Percentiles rank a stretch among this genome's conserved stretches.
These are phyloP conservation scores for Nephotettix cincticeps DNA, from an alignment of 1,140 invertebrate genomes.

Conservation along the genomic window DNA sequence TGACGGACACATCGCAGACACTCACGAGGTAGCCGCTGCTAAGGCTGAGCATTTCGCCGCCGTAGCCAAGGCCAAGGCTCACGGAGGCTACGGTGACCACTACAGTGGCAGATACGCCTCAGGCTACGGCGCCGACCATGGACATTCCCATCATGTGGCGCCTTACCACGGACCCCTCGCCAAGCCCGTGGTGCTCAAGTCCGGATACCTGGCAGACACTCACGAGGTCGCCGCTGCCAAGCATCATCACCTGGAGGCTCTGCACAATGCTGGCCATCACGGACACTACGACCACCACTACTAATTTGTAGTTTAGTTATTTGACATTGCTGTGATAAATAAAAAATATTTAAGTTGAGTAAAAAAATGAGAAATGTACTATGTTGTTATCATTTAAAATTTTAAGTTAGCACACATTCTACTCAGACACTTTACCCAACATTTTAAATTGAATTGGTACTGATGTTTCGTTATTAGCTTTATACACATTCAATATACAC, in stretches of 20 bases:
- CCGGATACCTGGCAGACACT: conserved; percentile 31
- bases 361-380: too few species aligned
- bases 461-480: too few species aligned
- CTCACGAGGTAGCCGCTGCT: conserved; percentile 32
- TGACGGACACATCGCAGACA: conserved; percentile 22
- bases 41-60: conserved; percentile 35
- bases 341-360: too few species aligned
- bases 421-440: too few species aligned
- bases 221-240: conserved; percentile 37
- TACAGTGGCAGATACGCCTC: neutral
- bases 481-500: too few species aligned
- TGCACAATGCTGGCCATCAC: too few species aligned
- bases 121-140: neutral
- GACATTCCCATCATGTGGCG: neutral
- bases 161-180: conserved; percentile 27
- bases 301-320: too few species aligned
- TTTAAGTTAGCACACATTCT: too few species aligned
- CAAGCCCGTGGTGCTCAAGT: conserved; percentile 23
- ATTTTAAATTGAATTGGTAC: too few species aligned
- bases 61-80: neutral
- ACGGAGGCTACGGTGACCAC: neutral
- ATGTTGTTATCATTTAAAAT: too few species aligned
- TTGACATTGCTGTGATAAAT: too few species aligned
- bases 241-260: conserved; percentile 26
- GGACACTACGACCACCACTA: too few species aligned